Percentiles rank a stretch among this genome's conserved stretches.
Evolutionary conservation across 2,888 invertebrate genomes (phyloP).

Genomic region (Cheilosia vulpina): DNA sequence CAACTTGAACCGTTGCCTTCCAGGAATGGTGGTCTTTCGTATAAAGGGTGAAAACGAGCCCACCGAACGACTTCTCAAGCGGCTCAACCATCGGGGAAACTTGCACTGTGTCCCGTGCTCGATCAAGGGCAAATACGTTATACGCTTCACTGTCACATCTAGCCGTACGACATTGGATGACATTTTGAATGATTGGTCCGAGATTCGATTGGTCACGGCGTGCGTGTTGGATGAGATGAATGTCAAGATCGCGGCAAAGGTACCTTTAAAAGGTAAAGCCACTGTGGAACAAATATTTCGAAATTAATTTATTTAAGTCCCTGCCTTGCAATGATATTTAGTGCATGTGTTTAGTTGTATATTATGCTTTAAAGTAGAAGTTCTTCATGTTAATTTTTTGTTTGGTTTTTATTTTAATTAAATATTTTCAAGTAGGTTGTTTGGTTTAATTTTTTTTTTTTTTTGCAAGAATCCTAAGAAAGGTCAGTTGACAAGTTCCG

Average conservation of each 20-base stretch:
- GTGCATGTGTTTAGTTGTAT: background rate
- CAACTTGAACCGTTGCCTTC: slow-evolving; percentile 29
- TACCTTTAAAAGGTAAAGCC: slow-evolving; percentile 89
- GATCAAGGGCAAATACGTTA: slow-evolving; percentile 94
- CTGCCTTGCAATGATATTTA: background rate
- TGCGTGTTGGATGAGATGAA: slow-evolving; percentile 88
- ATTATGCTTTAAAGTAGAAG: slow-evolving; percentile 28
- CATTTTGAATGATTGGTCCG: slow-evolving; percentile 93
- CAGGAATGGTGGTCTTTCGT: slow-evolving; percentile 95
- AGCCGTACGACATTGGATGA: slow-evolving; percentile 91
- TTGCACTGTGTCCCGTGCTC: slow-evolving; percentile 98
- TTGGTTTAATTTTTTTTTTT: background rate
- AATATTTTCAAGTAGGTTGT: background rate
- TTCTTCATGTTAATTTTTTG: background rate
- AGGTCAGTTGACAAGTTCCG: background rate
- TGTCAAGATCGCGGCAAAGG: slow-evolving; percentile 85
- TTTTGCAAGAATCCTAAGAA: too few species aligned
- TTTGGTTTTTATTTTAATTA: background rate
- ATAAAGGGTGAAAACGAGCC: slow-evolving; percentile 93
- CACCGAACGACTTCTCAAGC: slow-evolving; percentile 94
- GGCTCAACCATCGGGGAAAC: slow-evolving; percentile 93
- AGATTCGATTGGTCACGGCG: slow-evolving; percentile 89
- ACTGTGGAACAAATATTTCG: background rate
- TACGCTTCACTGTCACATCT: slow-evolving; percentile 96
- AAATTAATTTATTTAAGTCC: background rate